phyloP scores from a whole-genome alignment of 1,140 invertebrate species.

The Oncopodura yosiiana region DNA sequence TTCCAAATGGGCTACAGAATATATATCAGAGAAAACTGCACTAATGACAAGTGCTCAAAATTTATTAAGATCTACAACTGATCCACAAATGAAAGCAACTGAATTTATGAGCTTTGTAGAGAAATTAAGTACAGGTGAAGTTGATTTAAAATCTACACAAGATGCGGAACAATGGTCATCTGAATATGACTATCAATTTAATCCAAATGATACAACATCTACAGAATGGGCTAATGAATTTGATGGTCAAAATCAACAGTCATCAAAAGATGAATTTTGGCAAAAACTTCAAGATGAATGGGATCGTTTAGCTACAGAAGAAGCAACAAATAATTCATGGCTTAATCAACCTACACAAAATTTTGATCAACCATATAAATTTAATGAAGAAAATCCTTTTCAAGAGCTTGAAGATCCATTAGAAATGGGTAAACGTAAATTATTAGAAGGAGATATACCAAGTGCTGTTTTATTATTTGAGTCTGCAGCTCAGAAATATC shows the following conservation, averaged over 20 bases:
- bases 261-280: slow-evolving; percentile 54
- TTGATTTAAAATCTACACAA: neutral
- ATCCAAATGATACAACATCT: neutral
- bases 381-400: slow-evolving; percentile 79
- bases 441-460: slow-evolving; percentile 79
- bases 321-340: slow-evolving; percentile 50
- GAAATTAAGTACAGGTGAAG: slow-evolving; percentile 28
- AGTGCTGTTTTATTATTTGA: slow-evolving; percentile 95
- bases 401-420: slow-evolving; percentile 68
- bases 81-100: slow-evolving; percentile 26
- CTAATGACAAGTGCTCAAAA: slow-evolving; percentile 25
- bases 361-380: slow-evolving; percentile 65
- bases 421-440: slow-evolving; percentile 69
- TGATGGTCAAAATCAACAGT: neutral
- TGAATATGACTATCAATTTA: slow-evolving; percentile 12
- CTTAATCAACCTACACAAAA: slow-evolving; percentile 53
- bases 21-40: slow-evolving; percentile 15
- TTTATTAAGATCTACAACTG: slow-evolving; percentile 17
- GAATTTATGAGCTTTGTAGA: slow-evolving; percentile 34
- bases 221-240: slow-evolving; percentile 13
- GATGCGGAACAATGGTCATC: slow-evolving; percentile 3
- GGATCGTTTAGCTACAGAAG: slow-evolving; percentile 53
- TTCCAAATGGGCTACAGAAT: slow-evolving; percentile 27
- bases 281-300: slow-evolving; percentile 64
- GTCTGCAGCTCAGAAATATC: slow-evolving; percentile 78